These are phyloP conservation scores for Chironomus tepperi DNA, from an alignment of 1,140 invertebrate species.

Conservation along the genomic window DNA sequence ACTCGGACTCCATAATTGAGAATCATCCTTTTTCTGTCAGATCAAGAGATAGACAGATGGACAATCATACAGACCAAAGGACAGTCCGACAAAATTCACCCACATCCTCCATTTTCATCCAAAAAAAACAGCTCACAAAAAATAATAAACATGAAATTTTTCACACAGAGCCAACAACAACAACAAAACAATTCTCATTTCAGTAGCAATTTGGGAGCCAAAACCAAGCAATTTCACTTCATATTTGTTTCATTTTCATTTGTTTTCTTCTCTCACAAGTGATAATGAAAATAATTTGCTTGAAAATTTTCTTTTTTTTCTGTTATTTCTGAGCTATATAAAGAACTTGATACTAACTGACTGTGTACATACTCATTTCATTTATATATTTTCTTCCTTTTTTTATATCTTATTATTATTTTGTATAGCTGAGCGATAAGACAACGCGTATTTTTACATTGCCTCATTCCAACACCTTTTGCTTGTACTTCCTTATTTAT, in stretches of 20 bases:
- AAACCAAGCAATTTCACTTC: neutral
- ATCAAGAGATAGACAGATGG: too few species aligned
- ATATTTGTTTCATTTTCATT: neutral
- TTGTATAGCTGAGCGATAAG: neutral
- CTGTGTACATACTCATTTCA: neutral
- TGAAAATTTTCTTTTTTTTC: neutral
- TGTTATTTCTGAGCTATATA: neutral
- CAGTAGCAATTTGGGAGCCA: neutral
- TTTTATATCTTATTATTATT: neutral
- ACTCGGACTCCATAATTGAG: too few species aligned
- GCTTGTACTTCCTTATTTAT: too few species aligned
- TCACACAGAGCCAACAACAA: too few species aligned
- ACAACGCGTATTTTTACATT: neutral
- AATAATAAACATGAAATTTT: too few species aligned
- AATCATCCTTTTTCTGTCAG: too few species aligned
- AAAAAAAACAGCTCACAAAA: too few species aligned
- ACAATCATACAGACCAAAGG: too few species aligned
- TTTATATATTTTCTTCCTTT: neutral
- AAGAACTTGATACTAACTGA: neutral
- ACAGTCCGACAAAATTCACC: too few species aligned
- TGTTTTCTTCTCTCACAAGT: neutral
- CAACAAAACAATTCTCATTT: constrained; percentile 1
- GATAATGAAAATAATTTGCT: constrained; percentile 23
- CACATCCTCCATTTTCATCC: too few species aligned
- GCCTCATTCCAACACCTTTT: neutral